A percentile compares a stretch with the other conserved stretches of the same genome.
Conservation (phyloP, 2,113 vertebrate genomes). For the Tupaia chinensis region DNA sequence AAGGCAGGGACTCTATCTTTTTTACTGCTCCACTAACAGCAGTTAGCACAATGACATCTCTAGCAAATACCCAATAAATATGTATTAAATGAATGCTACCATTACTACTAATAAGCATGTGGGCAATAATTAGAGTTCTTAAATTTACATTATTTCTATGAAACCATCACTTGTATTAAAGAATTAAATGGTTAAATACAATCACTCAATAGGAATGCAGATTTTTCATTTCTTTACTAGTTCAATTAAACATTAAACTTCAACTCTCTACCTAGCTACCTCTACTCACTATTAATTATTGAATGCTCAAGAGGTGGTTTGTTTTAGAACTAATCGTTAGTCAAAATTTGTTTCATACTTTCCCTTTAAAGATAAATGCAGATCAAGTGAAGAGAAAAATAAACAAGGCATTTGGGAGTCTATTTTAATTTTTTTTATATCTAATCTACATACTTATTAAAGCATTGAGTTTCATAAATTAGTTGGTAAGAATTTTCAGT, state of each 20-base stretch:
- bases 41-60: neutral
- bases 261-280: slow-evolving; percentile 7
- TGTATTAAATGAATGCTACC: neutral
- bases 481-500: neutral
- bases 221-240: slow-evolving; percentile 38
- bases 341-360: slow-evolving; percentile 48
- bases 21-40: neutral
- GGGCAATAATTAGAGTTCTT: neutral
- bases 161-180: slow-evolving; percentile 27
- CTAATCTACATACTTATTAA: slow-evolving; percentile 34
- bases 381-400: neutral
- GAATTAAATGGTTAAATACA: slow-evolving; percentile 6
- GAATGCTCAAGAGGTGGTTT: neutral
- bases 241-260: slow-evolving; percentile 41
- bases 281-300: slow-evolving; percentile 9
- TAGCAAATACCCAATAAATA: neutral
- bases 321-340: slow-evolving; percentile 2
- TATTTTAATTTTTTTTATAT: slow-evolving; percentile 11
- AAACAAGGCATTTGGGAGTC: neutral
- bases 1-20: neutral
- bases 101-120: neutral
- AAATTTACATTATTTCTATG: neutral
- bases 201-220: slow-evolving; percentile 25
- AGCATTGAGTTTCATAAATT: neutral
- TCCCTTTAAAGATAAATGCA: slow-evolving; percentile 41